Conservation (phyloP, 2,113 vertebrate species). For the Polypterus senegalus region DNA sequence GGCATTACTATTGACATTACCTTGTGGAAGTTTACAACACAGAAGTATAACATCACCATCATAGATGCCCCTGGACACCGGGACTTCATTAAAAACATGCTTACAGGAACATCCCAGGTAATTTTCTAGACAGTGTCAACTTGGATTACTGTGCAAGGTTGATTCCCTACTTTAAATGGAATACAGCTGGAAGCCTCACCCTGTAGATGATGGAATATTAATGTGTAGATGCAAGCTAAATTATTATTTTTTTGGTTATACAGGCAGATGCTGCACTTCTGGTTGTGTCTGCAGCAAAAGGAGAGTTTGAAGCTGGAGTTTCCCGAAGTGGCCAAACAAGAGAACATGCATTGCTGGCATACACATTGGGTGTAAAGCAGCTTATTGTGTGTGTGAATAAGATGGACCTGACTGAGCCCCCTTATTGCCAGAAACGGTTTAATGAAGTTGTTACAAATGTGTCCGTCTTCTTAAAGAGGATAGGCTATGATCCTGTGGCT, state of each 20-base stretch:
- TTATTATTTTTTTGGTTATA: background rate
- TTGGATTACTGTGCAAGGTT: background rate
- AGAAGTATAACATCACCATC: constrained; percentile 55
- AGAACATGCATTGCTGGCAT: constrained; percentile 55
- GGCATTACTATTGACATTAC: constrained; percentile 66
- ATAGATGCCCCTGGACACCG: constrained; percentile 65
- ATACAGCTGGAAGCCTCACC: background rate
- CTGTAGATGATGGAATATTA: too few species aligned
- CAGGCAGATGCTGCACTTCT: constrained; percentile 55
- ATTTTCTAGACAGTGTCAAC: background rate
- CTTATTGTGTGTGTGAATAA: constrained; percentile 65
- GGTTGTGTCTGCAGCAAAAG: constrained; percentile 53
- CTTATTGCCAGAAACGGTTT: constrained; percentile 52
- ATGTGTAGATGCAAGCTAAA: too few species aligned
- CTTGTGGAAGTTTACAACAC: constrained; percentile 54
- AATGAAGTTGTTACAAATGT: constrained; percentile 53
- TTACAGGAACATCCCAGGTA: constrained; percentile 67
- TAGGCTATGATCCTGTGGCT: constrained; percentile 41
- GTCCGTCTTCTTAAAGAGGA: constrained; percentile 51
- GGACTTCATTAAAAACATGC: constrained; percentile 71
- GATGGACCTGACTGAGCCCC: constrained; percentile 57
- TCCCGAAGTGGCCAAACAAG: constrained; percentile 57
- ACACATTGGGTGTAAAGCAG: constrained; percentile 60
- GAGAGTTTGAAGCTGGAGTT: constrained; percentile 53
- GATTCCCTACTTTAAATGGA: too few species aligned